Conservation (phyloP, 2,113 vertebrate genomes). For the Oxygymnocypris stewartii region DNA sequence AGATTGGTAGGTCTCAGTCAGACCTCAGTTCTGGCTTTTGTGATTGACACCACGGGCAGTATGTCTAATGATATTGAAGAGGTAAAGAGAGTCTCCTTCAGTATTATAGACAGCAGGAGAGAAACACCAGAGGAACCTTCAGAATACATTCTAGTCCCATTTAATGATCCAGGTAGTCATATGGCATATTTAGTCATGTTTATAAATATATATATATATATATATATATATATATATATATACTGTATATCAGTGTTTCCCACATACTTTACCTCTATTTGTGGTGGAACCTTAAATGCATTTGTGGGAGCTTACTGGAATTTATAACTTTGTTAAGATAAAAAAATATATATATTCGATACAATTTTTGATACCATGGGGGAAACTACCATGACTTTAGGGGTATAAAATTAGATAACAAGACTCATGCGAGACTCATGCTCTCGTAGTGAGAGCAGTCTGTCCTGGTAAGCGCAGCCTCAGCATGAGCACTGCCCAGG, state of each 20-base stretch:
- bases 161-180: slow-evolving; percentile 15
- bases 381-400: too few species aligned
- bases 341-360: too few species aligned
- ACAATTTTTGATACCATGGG: not conserved
- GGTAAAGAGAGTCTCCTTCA: not conserved
- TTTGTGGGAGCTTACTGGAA: too few species aligned
- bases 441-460: too few species aligned
- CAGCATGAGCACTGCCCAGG: too few species aligned
- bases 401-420: too few species aligned
- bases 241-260: not conserved
- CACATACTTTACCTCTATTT: not conserved
- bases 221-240: not conserved
- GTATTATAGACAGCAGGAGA: slow-evolving; percentile 13
- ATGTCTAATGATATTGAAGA: slow-evolving; percentile 34
- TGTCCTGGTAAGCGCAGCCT: too few species aligned
- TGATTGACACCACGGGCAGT: slow-evolving; percentile 72
- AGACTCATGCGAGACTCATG: too few species aligned
- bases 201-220: too few species aligned
- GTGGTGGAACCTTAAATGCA: too few species aligned
- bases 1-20: slow-evolving; percentile 29
- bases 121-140: slow-evolving; percentile 30
- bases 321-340: too few species aligned
- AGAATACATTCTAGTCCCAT: slow-evolving; percentile 27
- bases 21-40: slow-evolving; percentile 53
- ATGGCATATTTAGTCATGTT: not conserved